Percentiles rank a stretch among this genome's conserved stretches.
phyloP scores from a whole-genome alignment of 2,888 invertebrate genomes.

The Harpalus rubripes region DNA sequence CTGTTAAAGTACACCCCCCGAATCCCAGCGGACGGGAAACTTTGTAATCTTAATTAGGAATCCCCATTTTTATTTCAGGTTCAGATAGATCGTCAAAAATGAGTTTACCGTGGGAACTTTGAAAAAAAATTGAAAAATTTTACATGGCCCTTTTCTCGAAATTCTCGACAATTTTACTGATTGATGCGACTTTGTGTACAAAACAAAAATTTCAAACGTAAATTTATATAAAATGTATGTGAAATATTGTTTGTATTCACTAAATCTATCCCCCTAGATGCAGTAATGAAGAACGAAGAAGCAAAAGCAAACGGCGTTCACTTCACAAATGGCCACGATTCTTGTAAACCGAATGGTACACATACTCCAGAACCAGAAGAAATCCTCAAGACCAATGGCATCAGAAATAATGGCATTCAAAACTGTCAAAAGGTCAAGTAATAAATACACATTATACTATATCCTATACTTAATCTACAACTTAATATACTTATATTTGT shows the following conservation, averaged over 20 bases:
- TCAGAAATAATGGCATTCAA: conserved; percentile 51
- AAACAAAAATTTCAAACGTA: too few relatives aligned
- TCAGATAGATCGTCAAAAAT: too few relatives aligned
- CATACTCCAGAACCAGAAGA: conserved; percentile 43
- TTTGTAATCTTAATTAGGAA: too few relatives aligned
- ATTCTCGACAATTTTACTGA: too few relatives aligned
- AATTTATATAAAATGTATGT: not conserved
- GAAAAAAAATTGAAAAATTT: too few relatives aligned
- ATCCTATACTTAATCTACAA: conserved; percentile 44
- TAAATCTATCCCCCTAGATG: not conserved
- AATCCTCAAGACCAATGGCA: conserved; percentile 52
- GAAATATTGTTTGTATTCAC: not conserved
- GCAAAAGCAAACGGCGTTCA: conserved; percentile 54
- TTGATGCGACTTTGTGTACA: too few relatives aligned
- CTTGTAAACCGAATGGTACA: conserved; percentile 59
- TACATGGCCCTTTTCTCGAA: too few relatives aligned
- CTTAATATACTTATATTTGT: conserved; percentile 60
- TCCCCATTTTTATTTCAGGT: too few relatives aligned
- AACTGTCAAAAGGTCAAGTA: conserved; percentile 57
- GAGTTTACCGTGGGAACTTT: too few relatives aligned
- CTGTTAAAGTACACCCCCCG: too few relatives aligned
- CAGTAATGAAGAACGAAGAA: conserved; percentile 44
- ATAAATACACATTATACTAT: conserved; percentile 34
- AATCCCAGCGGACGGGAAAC: too few relatives aligned
- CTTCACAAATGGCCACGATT: conserved; percentile 53